Conservation (phyloP, 2,888 invertebrate genomes). For the Rhaphigaster nebulosa region DNA sequence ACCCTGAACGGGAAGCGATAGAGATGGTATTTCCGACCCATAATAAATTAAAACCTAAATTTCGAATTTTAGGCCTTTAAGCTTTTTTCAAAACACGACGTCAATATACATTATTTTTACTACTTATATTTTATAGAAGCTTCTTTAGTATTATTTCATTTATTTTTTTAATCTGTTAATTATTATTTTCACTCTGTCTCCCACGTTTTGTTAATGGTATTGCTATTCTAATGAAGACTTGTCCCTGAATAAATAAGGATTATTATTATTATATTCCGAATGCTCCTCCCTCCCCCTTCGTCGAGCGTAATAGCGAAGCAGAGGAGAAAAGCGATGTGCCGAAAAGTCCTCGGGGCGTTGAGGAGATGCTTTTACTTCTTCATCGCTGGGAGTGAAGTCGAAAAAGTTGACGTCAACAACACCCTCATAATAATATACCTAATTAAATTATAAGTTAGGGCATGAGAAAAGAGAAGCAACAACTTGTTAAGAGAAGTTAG, state of each 20-base stretch:
- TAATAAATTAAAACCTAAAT: too few species aligned
- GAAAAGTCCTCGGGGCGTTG: slow-evolving; percentile 19
- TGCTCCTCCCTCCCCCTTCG: neutral
- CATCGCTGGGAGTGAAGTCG: slow-evolving; percentile 45
- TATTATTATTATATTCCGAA: neutral
- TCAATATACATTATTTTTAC: too few species aligned
- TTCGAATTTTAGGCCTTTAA: too few species aligned
- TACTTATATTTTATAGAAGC: too few species aligned
- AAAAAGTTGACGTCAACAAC: slow-evolving; percentile 56
- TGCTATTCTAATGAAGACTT: neutral
- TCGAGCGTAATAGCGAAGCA: neutral
- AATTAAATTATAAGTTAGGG: slow-evolving; percentile 60
- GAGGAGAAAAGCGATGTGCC: neutral
- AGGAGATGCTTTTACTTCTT: slow-evolving; percentile 12
- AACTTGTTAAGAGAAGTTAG: neutral
- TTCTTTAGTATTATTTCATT: too few species aligned
- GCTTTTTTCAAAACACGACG: too few species aligned
- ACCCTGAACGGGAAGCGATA: too few species aligned
- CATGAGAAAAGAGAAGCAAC: slow-evolving; percentile 9
- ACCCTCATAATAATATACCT: slow-evolving; percentile 60
- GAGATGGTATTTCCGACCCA: too few species aligned
- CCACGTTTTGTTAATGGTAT: too few species aligned
- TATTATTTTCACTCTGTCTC: too few species aligned
- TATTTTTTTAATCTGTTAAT: too few species aligned
- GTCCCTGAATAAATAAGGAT: neutral